phyloP scores from a whole-genome alignment of 2,888 invertebrate genomes.

The Tholera decimalis region DNA sequence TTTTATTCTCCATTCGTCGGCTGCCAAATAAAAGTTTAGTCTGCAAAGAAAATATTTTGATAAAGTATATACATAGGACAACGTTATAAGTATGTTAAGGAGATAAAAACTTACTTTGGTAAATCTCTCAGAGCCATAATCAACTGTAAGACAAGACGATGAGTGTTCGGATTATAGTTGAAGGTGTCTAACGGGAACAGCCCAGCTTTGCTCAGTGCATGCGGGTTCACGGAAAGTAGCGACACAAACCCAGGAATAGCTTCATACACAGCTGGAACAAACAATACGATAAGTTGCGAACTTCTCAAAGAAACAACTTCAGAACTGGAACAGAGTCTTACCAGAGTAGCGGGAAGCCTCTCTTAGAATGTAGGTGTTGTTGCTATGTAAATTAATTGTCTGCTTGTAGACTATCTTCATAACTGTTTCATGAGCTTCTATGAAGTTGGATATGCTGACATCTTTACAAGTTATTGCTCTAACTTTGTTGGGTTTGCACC shows the following conservation, averaged over 20 bases:
- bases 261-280: slow-evolving; percentile 87
- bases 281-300: slow-evolving; percentile 47
- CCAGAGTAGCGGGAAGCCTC: slow-evolving; percentile 88
- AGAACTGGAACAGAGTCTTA: slow-evolving; percentile 66
- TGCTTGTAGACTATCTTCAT: slow-evolving; percentile 88
- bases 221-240: slow-evolving; percentile 89
- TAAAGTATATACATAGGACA: slow-evolving; percentile 4
- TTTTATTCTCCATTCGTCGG: slow-evolving; percentile 91
- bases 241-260: slow-evolving; percentile 89
- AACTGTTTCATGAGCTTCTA: slow-evolving; percentile 89
- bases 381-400: slow-evolving; percentile 84
- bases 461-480: slow-evolving; percentile 89
- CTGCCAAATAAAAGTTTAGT: slow-evolving; percentile 90
- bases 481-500: slow-evolving; percentile 87
- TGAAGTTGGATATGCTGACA: slow-evolving; percentile 87
- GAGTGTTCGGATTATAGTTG: slow-evolving; percentile 83
- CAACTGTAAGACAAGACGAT: slow-evolving; percentile 88
- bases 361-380: slow-evolving; percentile 86
- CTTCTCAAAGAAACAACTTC: slow-evolving; percentile 41
- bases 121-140: slow-evolving; percentile 90
- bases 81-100: slow-evolving; percentile 4
- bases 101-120: slow-evolving; percentile 83
- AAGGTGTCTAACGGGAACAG: slow-evolving; percentile 85
- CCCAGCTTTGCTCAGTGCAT: slow-evolving; percentile 87
- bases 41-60: slow-evolving; percentile 72